phyloP scores from a whole-genome alignment of 2,797 vertebrate genomes.

The Clamator glandarius region DNA sequence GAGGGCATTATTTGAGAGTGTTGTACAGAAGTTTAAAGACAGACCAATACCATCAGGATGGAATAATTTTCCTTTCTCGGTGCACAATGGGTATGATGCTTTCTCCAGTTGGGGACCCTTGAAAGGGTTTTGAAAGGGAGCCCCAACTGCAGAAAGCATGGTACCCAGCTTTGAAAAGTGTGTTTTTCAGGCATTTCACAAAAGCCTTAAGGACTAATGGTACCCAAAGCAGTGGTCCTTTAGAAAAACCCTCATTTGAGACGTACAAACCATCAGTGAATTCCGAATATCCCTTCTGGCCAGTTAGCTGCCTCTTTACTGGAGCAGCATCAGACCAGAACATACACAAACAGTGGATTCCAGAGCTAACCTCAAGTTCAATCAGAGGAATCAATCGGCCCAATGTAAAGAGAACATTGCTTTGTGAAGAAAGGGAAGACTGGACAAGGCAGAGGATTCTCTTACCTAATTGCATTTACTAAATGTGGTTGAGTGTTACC shows the following conservation, averaged over 20 bases:
- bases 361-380: background rate
- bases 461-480: slow-evolving; percentile 58
- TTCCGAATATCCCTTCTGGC: background rate
- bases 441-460: slow-evolving; percentile 68
- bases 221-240: background rate
- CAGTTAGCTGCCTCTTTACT: background rate
- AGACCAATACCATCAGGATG: background rate
- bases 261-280: background rate
- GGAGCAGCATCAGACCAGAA: background rate
- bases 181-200: background rate
- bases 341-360: background rate
- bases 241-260: background rate
- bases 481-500: slow-evolving; percentile 40
- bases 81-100: background rate
- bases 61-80: background rate
- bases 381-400: slow-evolving; percentile 50
- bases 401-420: slow-evolving; percentile 82
- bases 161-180: background rate
- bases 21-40: background rate
- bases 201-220: background rate
- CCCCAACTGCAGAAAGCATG: background rate
- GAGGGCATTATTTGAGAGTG: background rate
- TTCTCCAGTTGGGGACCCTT: background rate
- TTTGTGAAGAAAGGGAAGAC: slow-evolving; percentile 66
- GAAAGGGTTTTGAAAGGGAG: background rate